Evolutionary conservation across 2,113 vertebrate species (phyloP), one percentile per base, ranked within the genome.

Genomic region (Hypanus sabinus): DNA sequence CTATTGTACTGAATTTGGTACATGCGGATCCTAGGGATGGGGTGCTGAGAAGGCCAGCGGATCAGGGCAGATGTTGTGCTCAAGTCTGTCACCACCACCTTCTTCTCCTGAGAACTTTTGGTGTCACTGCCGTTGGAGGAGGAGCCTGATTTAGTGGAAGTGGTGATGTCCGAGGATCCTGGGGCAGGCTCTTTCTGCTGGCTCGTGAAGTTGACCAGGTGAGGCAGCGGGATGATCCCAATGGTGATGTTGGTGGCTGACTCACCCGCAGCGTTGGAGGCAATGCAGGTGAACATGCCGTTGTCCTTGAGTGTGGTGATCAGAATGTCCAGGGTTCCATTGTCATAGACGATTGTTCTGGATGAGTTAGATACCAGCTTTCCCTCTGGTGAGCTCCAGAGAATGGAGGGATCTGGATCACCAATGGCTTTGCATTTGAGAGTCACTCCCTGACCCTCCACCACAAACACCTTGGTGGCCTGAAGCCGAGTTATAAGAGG

Each of bases 1-100:
- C 98, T 99, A 97, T 99, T 99, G 95, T 99, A 99, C 95, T 98
- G 98, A 94, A 99, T 97, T 96, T 99, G 98, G 96, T 99, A 98
- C 98, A 98, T 98, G 93, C 98, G 96, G 94, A 99, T 97, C 57
- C 98, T 98, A 0, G 98, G 98, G 68, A 98, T 98, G 0, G 98
- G 98, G 73, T 97, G 97, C 94, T 98, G 98, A 0, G 98, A 98
- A 0, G 97, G 97, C 98, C 98, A 99, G 55, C 97, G 98, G 95
- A 99, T 98, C 80, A 98, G 96, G 20, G 98, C 98, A 0, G 98
- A 98, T 90, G 97, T 98, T 0, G 98, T 97, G 65, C 97, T 98
- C 94, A 99, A 96, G 88, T 98, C 98, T 0, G 96, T 96, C 0
- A 97, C 98, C 94, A 97, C 94, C 46, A 98, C 97, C 94, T 96